Conservation (phyloP, 2,888 invertebrate species). For the Idaea straminata region DNA sequence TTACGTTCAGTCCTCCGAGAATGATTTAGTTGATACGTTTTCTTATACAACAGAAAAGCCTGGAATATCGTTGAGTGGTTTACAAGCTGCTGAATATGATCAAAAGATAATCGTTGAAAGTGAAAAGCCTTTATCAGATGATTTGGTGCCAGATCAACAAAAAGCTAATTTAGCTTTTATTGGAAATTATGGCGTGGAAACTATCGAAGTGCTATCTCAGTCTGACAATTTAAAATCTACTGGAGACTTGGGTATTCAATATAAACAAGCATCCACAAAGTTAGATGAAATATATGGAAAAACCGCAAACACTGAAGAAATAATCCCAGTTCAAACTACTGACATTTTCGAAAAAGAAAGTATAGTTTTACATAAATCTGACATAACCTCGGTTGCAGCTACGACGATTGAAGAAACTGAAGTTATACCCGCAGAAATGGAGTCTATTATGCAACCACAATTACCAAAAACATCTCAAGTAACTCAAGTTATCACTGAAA, state of each 20-base stretch:
- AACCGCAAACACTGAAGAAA: slow-evolving; percentile 59
- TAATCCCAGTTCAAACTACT: slow-evolving; percentile 53
- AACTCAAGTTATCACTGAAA: slow-evolving; percentile 70
- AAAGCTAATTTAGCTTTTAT: slow-evolving; percentile 61
- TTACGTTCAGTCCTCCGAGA: slow-evolving; percentile 68
- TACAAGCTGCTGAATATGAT: slow-evolving; percentile 79
- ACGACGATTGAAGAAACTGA: slow-evolving; percentile 72
- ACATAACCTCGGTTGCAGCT: slow-evolving; percentile 53
- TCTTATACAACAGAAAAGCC: slow-evolving; percentile 58
- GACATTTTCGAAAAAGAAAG: slow-evolving; percentile 48
- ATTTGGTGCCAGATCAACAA: slow-evolving; percentile 62
- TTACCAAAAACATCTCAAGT: slow-evolving; percentile 52
- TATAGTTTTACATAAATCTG: slow-evolving; percentile 39
- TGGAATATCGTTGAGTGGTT: slow-evolving; percentile 62
- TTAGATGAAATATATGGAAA: slow-evolving; percentile 68
- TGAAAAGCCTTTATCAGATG: slow-evolving; percentile 69
- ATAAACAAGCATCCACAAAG: slow-evolving; percentile 52
- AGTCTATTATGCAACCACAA: slow-evolving; percentile 55
- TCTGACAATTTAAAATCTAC: slow-evolving; percentile 74
- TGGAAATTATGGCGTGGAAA: slow-evolving; percentile 72
- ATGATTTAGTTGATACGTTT: slow-evolving; percentile 44
- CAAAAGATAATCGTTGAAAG: slow-evolving; percentile 80
- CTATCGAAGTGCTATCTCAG: slow-evolving; percentile 77
- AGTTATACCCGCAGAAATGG: slow-evolving; percentile 73
- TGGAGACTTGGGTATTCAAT: slow-evolving; percentile 55